Base-by-base conservation (phyloP, 2,888 invertebrate genomes). In the Ophion obscuratus region DNA sequence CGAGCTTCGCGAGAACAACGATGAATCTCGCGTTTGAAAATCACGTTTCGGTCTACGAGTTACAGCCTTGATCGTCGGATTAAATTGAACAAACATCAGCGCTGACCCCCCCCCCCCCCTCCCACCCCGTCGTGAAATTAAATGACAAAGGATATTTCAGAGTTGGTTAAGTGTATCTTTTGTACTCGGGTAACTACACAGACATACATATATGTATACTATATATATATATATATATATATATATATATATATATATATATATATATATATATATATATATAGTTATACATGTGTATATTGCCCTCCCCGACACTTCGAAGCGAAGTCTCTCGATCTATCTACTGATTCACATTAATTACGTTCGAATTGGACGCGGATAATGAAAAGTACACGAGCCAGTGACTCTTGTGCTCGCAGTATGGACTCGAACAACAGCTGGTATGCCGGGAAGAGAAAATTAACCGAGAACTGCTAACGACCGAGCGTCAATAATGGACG, bases 261-360 rank as follows among this genome's bases (percentile, higher is more conserved):
- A 40, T 40, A 40, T 40, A 40, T 40, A 9, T 40, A 7, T 9
- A 9, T 40, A 9, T 40, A 40, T 9, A 9, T 40, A 40, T 40
- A 9, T 40, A 9, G 2, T 1, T 40, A 40, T 40, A 40, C 7
- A 9, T 40, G 5, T 9, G 7, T 64, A 17, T 78, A 11, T 64
- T 79, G 74, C 74, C 71, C 67, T 62, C 68, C 10, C 24, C 20
- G 10, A 7, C 62, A 27, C 62, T 62, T 62, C 76, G 70, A 62
- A 61, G 62, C 75, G 53, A 76, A 82, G 84, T 82, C 77, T 80
- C 62, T 62, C 62, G 62, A 62, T 27, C 10, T 62, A 27, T 62
- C 27, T 62, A 24, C 62, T 17, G 85, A 87, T 87, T 87, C 83
- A 76, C 85, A 83, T 87, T 83, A 85, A 87, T 87, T 85, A 85